A percentile compares a stretch with the other conserved stretches of the same genome.
These are phyloP conservation scores for Agrotis exclamationis DNA, from an alignment of 2,888 invertebrate species.

Conservation along the genomic window DNA sequence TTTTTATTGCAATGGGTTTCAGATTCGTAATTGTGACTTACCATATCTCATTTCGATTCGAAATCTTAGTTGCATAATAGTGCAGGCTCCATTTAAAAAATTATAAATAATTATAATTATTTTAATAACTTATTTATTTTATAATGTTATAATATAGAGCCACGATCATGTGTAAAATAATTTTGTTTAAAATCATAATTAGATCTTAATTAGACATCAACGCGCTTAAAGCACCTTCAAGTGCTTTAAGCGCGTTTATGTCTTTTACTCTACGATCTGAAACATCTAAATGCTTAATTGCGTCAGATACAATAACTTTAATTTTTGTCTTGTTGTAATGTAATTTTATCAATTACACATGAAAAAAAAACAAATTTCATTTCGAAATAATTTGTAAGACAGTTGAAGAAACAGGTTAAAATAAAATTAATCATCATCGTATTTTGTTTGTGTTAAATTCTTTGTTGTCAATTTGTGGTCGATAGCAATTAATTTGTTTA, in stretches of 20 bases:
- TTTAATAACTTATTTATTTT: too few species aligned
- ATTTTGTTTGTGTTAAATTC: background rate
- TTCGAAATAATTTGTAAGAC: too few species aligned
- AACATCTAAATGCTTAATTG: background rate
- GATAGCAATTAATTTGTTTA: too few species aligned
- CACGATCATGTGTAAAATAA: background rate
- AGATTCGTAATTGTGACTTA: background rate
- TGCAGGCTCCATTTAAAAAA: too few species aligned
- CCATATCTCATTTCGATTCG: too few species aligned
- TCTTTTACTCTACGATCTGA: slow-evolving; percentile 69
- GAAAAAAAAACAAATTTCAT: background rate
- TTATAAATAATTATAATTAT: too few species aligned
- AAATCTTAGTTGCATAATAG: too few species aligned
- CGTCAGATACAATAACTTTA: background rate
- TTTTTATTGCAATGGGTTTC: background rate
- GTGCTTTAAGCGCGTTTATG: slow-evolving; percentile 72
- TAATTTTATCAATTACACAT: background rate
- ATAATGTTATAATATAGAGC: too few species aligned
- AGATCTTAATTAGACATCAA: too few species aligned
- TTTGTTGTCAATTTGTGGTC: background rate
- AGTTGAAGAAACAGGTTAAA: too few species aligned
- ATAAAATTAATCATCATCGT: too few species aligned
- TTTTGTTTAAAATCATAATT: background rate
- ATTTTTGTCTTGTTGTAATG: background rate
- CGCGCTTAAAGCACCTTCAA: too few species aligned